Evolutionary conservation across 2,888 invertebrate genomes (phyloP).

Genomic region (Antitype chi): DNA sequence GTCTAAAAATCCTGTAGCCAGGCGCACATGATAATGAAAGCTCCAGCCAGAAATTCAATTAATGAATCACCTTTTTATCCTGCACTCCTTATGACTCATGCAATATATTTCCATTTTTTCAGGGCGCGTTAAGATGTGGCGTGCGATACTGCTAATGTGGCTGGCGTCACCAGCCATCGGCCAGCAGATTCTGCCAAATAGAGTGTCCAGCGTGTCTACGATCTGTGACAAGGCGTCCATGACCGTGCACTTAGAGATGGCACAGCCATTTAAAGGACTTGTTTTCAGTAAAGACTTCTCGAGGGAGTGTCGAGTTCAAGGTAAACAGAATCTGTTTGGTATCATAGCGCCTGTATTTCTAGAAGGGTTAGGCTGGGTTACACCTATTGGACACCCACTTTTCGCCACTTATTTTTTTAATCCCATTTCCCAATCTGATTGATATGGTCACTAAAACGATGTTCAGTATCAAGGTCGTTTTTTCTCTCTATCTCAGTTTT

Average conservation of each 20-base stretch:
- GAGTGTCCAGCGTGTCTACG: slow-evolving; percentile 90
- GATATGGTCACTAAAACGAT: neutral
- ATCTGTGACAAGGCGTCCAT: slow-evolving; percentile 92
- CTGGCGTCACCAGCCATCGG: slow-evolving; percentile 69
- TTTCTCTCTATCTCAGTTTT: neutral
- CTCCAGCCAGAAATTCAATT: neutral
- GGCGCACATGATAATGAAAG: neutral
- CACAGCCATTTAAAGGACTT: slow-evolving; percentile 92
- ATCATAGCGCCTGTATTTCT: neutral
- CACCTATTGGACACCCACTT: neutral
- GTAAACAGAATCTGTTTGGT: slow-evolving; percentile 68
- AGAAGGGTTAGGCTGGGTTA: neutral
- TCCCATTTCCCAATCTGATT: neutral
- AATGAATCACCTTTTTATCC: neutral
- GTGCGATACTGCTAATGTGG: slow-evolving; percentile 77
- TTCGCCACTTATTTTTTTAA: neutral
- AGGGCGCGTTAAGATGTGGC: slow-evolving; percentile 84
- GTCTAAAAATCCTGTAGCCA: neutral
- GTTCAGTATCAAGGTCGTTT: neutral
- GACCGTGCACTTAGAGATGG: slow-evolving; percentile 91
- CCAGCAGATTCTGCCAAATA: slow-evolving; percentile 84
- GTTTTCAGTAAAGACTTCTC: slow-evolving; percentile 94
- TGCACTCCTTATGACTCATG: neutral
- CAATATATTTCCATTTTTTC: slow-evolving; percentile 57
- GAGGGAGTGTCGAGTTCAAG: slow-evolving; percentile 92